Percentiles rank a stretch among this genome's conserved stretches.
Conservation (phyloP, 2,888 invertebrate genomes). For the Sicus ferrugineus region DNA sequence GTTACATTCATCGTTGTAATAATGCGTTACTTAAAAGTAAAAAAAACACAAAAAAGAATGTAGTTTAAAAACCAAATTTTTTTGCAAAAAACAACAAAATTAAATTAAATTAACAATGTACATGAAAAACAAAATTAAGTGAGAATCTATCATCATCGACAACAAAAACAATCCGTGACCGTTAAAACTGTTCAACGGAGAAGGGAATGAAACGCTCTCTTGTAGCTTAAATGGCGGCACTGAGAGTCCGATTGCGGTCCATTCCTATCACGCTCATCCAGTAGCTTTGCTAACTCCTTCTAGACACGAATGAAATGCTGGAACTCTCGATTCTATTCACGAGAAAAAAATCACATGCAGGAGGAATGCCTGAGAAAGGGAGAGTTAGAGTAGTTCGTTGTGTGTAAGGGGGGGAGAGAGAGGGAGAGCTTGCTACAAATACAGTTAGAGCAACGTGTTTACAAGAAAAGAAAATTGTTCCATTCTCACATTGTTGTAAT, state of each 20-base stretch:
- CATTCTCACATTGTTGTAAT: no score
- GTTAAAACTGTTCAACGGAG: not conserved
- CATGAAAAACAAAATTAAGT: slow-evolving; percentile 22
- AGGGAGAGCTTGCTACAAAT: no score
- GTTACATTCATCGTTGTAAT: slow-evolving; percentile 50
- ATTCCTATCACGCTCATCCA: no score
- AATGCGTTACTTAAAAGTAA: slow-evolving; percentile 51
- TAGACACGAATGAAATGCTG: no score
- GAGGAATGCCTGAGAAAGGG: not conserved
- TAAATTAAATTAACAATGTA: slow-evolving; percentile 30
- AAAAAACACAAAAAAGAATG: no score
- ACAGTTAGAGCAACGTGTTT: no score
- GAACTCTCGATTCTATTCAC: no score
- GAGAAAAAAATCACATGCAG: no score
- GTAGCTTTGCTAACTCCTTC: no score
- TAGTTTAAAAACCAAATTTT: slow-evolving; percentile 33
- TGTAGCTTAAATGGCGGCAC: not conserved
- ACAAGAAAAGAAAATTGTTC: no score
- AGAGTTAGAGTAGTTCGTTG: not conserved
- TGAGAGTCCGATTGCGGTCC: no score
- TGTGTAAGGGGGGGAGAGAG: not conserved
- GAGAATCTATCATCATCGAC: slow-evolving; percentile 28
- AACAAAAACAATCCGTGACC: slow-evolving; percentile 11
- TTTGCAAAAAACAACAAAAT: slow-evolving; percentile 46
- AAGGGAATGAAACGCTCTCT: slow-evolving; percentile 3